Conservation (phyloP, 2,888 invertebrate species). For the Andrena hattorfiana region DNA sequence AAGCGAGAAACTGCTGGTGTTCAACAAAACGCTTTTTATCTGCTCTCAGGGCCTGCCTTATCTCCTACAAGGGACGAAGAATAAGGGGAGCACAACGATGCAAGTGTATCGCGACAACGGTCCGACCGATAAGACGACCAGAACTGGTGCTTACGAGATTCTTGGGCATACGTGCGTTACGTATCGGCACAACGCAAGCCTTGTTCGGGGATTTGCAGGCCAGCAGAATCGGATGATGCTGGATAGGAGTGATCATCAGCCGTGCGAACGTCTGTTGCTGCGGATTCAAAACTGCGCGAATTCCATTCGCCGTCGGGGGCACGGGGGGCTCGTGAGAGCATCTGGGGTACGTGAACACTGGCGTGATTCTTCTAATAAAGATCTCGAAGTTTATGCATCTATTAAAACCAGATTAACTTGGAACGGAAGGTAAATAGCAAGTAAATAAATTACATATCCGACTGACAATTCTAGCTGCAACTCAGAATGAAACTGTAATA, state of each 20-base stretch:
- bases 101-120: constrained; percentile 56
- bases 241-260: constrained; percentile 63
- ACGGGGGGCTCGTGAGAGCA: constrained; percentile 1
- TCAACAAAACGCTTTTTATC: constrained; percentile 38
- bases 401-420: too few relatives aligned
- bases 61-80: constrained; percentile 21
- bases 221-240: constrained; percentile 43
- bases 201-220: constrained; percentile 58
- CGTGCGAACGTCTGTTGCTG: constrained; percentile 54
- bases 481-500: too few relatives aligned
- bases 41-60: constrained; percentile 22
- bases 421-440: too few relatives aligned
- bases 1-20: constrained; percentile 19
- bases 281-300: constrained; percentile 38
- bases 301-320: constrained; percentile 26
- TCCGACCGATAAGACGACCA: constrained; percentile 55
- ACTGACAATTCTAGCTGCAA: too few relatives aligned
- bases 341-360: background rate
- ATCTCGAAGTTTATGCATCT: too few relatives aligned
- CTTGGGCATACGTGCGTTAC: constrained; percentile 50
- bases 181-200: constrained; percentile 63
- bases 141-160: constrained; percentile 57
- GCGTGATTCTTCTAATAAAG: too few relatives aligned
- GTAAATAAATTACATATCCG: too few relatives aligned
- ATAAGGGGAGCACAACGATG: constrained; percentile 29